Percentiles rank a stretch among this genome's conserved stretches.
phyloP scores from a whole-genome alignment of 2,113 vertebrate genomes.

The Dipodomys stephensi region DNA sequence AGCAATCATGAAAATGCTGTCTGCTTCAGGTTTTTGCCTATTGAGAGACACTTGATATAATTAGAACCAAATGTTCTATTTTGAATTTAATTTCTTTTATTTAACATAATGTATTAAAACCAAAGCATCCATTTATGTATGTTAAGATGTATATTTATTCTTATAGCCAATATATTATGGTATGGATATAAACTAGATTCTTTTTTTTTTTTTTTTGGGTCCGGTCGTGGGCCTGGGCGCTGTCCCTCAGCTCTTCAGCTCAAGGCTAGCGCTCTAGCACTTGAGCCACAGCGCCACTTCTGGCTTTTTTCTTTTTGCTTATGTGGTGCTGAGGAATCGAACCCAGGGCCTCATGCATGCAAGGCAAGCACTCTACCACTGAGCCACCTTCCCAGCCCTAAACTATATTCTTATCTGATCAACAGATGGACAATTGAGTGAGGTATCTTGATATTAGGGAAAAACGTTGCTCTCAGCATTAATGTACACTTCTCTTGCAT shows the following conservation, averaged over 20 bases:
- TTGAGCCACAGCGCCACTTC: too few relatives aligned
- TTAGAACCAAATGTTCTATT: not conserved
- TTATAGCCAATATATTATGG: not conserved
- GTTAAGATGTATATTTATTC: not conserved
- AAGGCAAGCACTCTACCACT: too few relatives aligned
- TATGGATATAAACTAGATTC: not conserved
- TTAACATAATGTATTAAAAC: slow-evolving; percentile 21
- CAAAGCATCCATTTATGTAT: not conserved
- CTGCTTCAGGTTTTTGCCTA: not conserved
- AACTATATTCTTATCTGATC: not conserved
- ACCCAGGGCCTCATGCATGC: too few relatives aligned
- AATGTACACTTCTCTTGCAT: not conserved
- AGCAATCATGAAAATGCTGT: not conserved
- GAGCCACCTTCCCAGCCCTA: not conserved
- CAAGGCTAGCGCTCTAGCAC: too few relatives aligned
- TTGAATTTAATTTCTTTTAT: not conserved
- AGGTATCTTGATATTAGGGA: not conserved
- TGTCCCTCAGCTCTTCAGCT: too few relatives aligned
- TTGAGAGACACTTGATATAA: not conserved
- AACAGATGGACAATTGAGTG: not conserved
- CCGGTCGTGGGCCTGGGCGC: too few relatives aligned
- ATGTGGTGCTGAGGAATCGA: too few relatives aligned
- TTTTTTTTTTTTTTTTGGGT: not conserved
- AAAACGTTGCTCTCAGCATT: not conserved
- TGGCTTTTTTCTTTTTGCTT: too few relatives aligned